A percentile compares a stretch with the other conserved stretches of the same genome.
Conservation (phyloP, 2,888 invertebrate genomes). For the Minunthozetes semirufus region DNA sequence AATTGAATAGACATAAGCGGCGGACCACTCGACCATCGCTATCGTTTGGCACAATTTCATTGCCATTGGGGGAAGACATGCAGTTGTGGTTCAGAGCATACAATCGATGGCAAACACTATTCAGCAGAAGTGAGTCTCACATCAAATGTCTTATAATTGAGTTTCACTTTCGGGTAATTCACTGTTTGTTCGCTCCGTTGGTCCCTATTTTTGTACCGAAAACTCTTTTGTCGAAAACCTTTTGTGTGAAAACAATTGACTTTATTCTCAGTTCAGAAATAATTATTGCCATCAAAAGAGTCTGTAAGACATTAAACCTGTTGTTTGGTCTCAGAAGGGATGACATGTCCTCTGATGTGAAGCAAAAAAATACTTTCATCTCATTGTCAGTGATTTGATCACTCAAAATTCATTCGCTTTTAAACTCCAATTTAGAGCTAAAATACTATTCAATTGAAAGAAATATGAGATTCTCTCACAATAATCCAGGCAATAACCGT, state of each 20-base stretch:
- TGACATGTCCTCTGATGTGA: background rate
- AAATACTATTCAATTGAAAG: no score
- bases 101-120: constrained; percentile 32
- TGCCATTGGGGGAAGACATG: constrained; percentile 37
- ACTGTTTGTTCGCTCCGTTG: constrained; percentile 4
- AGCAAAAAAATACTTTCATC: no score
- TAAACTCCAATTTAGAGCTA: no score
- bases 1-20: constrained; percentile 30
- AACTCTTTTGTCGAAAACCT: background rate
- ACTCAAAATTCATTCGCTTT: no score
- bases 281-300: background rate
- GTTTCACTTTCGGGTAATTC: background rate
- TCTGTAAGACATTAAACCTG: background rate
- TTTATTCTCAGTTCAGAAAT: background rate
- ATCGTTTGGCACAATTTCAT: constrained; percentile 37
- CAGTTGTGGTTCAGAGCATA: constrained; percentile 36
- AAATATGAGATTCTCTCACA: no score
- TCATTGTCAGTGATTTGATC: no score
- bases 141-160: background rate
- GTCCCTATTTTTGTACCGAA: background rate
- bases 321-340: background rate
- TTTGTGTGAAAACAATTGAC: background rate
- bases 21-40: constrained; percentile 35
- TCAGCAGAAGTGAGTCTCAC: constrained; percentile 34
- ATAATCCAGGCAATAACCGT: no score